Evolutionary conservation across 2,888 invertebrate genomes (phyloP).

Genomic region (Brenthis hecate): DNA sequence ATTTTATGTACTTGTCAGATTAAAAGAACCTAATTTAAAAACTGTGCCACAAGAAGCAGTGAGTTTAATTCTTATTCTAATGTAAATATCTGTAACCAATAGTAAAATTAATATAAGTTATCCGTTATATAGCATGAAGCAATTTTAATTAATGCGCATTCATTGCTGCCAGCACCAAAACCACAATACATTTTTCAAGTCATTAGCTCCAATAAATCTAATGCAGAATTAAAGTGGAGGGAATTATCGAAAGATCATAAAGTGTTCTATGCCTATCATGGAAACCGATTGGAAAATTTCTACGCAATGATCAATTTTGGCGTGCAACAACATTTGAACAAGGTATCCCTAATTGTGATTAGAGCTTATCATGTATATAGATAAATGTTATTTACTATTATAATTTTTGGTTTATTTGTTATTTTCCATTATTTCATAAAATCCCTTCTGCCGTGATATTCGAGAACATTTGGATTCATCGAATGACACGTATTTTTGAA

Average conservation of each 20-base stretch:
- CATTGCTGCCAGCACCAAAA: slow-evolving; percentile 63
- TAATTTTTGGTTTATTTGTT: too few relatives aligned
- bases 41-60: slow-evolving; percentile 80
- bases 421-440: too few relatives aligned
- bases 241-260: slow-evolving; percentile 78
- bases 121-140: slow-evolving; percentile 72
- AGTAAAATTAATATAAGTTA: background rate
- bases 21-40: slow-evolving; percentile 84
- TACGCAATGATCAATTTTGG: slow-evolving; percentile 91
- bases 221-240: slow-evolving; percentile 83
- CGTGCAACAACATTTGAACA: slow-evolving; percentile 87
- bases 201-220: slow-evolving; percentile 76
- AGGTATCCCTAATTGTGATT: slow-evolving; percentile 60
- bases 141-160: slow-evolving; percentile 78
- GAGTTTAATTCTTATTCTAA: slow-evolving; percentile 42
- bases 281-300: slow-evolving; percentile 90
- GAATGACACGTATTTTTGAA: too few relatives aligned
- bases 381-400: too few relatives aligned
- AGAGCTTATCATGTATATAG: too few relatives aligned
- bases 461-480: background rate
- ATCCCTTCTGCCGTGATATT: background rate
- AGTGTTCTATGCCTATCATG: slow-evolving; percentile 89
- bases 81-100: background rate
- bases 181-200: slow-evolving; percentile 89
- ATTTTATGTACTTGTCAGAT: slow-evolving; percentile 85